Conservation (phyloP, 2,797 vertebrate species). For the Danio jaintianensis region DNA sequence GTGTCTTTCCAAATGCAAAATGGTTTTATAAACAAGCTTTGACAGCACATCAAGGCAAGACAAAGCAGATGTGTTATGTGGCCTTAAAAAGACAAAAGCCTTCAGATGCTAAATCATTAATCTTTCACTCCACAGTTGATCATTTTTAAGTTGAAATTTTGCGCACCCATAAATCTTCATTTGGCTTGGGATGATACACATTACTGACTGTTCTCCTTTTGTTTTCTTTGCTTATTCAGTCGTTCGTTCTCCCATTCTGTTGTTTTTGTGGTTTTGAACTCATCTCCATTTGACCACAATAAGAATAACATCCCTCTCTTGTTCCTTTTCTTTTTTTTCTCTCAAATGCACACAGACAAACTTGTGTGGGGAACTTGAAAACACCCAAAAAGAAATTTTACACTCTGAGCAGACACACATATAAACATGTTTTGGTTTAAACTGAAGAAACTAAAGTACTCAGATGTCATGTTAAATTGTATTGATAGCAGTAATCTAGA, state of each 20-base stretch:
- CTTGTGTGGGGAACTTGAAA: neutral
- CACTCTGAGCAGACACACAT: neutral
- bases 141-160: slow-evolving; percentile 34
- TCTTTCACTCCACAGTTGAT: neutral
- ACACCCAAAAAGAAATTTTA: neutral
- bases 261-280: slow-evolving; percentile 42
- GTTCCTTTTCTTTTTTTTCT: neutral
- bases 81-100: slow-evolving; percentile 28
- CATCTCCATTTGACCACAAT: slow-evolving; percentile 44
- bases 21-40: slow-evolving; percentile 45
- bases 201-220: slow-evolving; percentile 23
- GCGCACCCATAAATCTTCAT: slow-evolving; percentile 30
- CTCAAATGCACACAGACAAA: neutral
- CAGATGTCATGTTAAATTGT: neutral
- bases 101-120: slow-evolving; percentile 32
- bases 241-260: slow-evolving; percentile 30
- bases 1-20: slow-evolving; percentile 24
- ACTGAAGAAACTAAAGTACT: neutral
- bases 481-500: neutral
- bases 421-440: neutral
- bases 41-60: slow-evolving; percentile 39
- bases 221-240: slow-evolving; percentile 26
- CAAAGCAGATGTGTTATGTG: slow-evolving; percentile 16
- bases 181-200: slow-evolving; percentile 12
- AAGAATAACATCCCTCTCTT: slow-evolving; percentile 50